These are phyloP conservation scores for Pseudomugil tenellus DNA, from an alignment of 2,797 vertebrate genomes.

Conservation along the genomic window DNA sequence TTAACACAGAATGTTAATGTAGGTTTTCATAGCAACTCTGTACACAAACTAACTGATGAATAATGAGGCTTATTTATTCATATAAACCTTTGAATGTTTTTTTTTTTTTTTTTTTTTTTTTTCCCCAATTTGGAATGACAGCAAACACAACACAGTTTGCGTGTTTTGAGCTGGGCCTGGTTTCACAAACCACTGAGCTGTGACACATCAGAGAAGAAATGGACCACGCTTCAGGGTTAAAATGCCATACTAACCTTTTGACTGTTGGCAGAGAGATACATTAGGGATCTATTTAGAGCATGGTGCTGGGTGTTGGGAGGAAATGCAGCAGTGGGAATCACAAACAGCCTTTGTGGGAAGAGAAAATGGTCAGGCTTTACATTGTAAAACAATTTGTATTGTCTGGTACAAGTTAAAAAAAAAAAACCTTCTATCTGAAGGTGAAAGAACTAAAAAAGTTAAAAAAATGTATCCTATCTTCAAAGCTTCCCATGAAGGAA, in stretches of 20 bases:
- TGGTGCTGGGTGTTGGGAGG: conserved; percentile 34
- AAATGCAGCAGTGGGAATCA: conserved; percentile 16
- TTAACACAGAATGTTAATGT: neutral
- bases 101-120: neutral
- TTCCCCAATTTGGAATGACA: neutral
- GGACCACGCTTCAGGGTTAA: conserved; percentile 58
- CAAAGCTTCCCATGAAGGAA: no score
- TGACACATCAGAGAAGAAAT: conserved; percentile 45
- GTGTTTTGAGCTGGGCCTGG: conserved; percentile 18
- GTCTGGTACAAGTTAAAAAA: neutral
- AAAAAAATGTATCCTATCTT: neutral
- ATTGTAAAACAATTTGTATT: conserved; percentile 9
- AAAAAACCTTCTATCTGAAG: no score
- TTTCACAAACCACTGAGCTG: conserved; percentile 49
- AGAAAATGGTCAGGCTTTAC: conserved; percentile 9
- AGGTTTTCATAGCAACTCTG: neutral
- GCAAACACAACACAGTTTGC: neutral
- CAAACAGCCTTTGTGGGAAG: conserved; percentile 35
- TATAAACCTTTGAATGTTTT: neutral
- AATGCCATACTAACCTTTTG: conserved; percentile 65
- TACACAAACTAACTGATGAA: neutral
- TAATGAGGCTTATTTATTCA: neutral
- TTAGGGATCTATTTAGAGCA: conserved; percentile 66
- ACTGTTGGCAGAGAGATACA: conserved; percentile 57
- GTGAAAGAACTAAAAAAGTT: no score